Base-by-base conservation (phyloP, 2,113 vertebrate genomes). In the Epinephelus fuscoguttatus region DNA sequence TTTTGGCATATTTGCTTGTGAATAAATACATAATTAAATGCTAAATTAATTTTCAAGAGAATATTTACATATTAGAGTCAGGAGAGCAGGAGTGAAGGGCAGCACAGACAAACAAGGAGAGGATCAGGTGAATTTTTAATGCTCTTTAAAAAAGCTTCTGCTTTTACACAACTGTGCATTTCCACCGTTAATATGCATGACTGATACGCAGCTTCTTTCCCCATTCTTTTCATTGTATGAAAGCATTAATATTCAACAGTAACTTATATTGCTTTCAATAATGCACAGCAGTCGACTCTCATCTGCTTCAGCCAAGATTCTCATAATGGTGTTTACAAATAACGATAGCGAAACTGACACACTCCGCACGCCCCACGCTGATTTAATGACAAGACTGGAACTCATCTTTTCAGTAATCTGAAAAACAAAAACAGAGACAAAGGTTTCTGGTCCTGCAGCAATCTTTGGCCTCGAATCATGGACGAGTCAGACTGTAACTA, bases 11-110 rank as follows among this genome's bases (percentile, higher is more conserved):
- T 86, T 84, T 68, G 52, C 68, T 42, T 66, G 59, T 78, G 81
- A 89, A 88, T 84, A 88, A 89, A 89, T 82, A 63, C 81, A 82
- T 81, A 84, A 87, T 91, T 86, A 88, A 88, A 92, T 67, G 72
- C 71, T 42, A 84, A 50, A 85, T 81, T 62, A 77, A 81, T 78
- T 87, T 88, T n/a, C 47, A 71, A 27, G 52, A 64, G 66, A 63
- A 52, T 15, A 85, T 85, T 90, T 73, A 78, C 45, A 83, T 63
- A 70, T 49, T 0, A 64, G 56, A 72, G 70, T 27, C 19, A 4
- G 17, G 64, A 72, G 77, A 85, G 56, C n/a, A 33, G 73, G 37
- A 60, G 27, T 15, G 14, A 84, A 83, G 67, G 69, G 52, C 21
- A 47, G 55, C 66, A 21, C n/a, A 57, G 53, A 74, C 45, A 56